phyloP scores from a whole-genome alignment of 2,888 invertebrate species.

The Arrhopalites spinosus region DNA sequence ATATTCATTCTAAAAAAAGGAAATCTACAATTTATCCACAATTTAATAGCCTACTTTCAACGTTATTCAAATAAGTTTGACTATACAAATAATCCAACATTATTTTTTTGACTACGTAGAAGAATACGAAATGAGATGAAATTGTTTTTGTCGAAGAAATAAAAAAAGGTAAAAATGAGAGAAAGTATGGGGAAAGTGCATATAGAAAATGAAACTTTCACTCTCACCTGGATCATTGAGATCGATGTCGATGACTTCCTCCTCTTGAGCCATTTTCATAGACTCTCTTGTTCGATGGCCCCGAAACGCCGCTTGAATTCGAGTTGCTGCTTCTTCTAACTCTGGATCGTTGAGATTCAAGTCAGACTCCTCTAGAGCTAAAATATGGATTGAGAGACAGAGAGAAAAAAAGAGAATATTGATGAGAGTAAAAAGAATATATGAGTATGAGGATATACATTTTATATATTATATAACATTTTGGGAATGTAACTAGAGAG shows the following conservation, averaged over 20 bases:
- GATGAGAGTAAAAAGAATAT: not conserved
- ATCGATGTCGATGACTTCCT: constrained; percentile 55
- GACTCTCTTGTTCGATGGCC: constrained; percentile 50
- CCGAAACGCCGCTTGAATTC: constrained; percentile 55
- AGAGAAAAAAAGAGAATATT: not conserved
- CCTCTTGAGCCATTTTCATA: constrained; percentile 48
- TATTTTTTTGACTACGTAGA: too few species aligned
- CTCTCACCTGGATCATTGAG: constrained; percentile 55
- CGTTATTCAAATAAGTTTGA: too few species aligned
- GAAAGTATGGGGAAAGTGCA: not conserved
- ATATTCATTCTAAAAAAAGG: too few species aligned
- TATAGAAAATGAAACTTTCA: not conserved
- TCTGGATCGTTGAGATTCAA: constrained; percentile 53
- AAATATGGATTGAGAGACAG: not conserved
- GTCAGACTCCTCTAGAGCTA: constrained; percentile 32
- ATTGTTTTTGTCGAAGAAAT: too few species aligned
- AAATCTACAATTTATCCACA: too few species aligned
- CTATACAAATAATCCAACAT: too few species aligned
- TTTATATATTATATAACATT: not conserved
- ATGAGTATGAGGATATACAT: not conserved
- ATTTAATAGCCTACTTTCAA: too few species aligned
- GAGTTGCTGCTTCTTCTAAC: constrained; percentile 53
- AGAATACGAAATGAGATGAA: too few species aligned
- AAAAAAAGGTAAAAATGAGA: not conserved
- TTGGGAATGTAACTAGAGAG: not conserved